Evolutionary conservation across 2,113 vertebrate genomes (phyloP), one percentile per base, ranked within the genome.

Genomic region (Limnothrissa miodon): DNA sequence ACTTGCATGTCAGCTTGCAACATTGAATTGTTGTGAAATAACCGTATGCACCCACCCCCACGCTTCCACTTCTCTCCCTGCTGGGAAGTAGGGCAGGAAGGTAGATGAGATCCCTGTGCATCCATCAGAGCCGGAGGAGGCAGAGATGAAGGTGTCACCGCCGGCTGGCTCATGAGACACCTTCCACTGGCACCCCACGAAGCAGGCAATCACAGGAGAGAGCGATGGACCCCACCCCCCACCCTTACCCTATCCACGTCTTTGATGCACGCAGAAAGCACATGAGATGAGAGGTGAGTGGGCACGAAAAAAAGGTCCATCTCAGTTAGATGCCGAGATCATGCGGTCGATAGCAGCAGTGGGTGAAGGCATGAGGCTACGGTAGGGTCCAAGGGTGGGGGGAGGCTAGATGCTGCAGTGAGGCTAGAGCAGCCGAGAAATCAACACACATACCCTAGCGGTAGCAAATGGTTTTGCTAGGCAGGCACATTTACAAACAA

Each of bases 121-220:
- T 4, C 51, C 51, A 56, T 23, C 51, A 23, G 59, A 59, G 56
- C 56, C 4, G 23, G 23, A 59, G 21, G 56, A 21, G 15, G 59
- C n/a, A 15, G 59, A 66, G 25, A 66, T 66, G 59, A 66, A 66
- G 59, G 59, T 33, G 29, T 66, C 59, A 66, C n/a, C 59, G 25
- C 59, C 25, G 59, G 25, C 59, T 66, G 59, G 33, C 59, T 66
- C 25, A 66, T 66, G 59, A 66, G 59, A 66, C 59, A 33, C 59
- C 59, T 15, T 66, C 29, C 25, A 2, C 25, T 66, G 59, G 59
- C 59, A 25, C 59, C 59, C 59, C 7, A 25, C 59, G 1, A 66
- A 25, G 59, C 59, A 66, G 59, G n/a, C 25, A 66, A 66, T 66
- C 59, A 66, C 10, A 15, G n/a, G n/a, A 25, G 59, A 66, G 59